Base-by-base conservation (phyloP, 2,888 invertebrate genomes). In the Candidula unifasciata region DNA sequence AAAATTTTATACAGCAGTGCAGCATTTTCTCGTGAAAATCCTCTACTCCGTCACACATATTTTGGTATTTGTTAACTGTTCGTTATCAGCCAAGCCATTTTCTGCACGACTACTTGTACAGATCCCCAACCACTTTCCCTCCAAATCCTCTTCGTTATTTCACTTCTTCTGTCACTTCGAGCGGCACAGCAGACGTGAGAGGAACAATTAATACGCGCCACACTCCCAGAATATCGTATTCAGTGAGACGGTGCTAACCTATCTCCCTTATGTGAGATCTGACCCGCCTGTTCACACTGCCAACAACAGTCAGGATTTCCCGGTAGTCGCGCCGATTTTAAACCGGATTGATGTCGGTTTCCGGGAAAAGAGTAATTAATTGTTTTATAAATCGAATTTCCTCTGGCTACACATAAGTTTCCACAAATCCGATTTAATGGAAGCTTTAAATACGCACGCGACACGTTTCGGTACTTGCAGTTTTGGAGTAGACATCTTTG, bases 331-430 rank as follows among this genome's bases (percentile, higher is more conserved):
- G 27, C 24, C 52, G n/a, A 68, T 80, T 44, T 68, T 60, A 80
- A 64, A 68, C 44, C 52, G 30, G 80, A 66, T 80, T 68, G 24
- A 69, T 80, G 80, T 69, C 76, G 74, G 30, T 74, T 44, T 60
- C 27, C 44, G 64, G 8, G n/a, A 21, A 44, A 81, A 73, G 37
- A 73, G 73, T 60, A 79, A 78, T 79, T 79, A 79, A 68, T 80
- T 69, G 68, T 18, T 68, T 80, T 52, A 33, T 69, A 52, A 80
- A 80, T 30, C 33, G 30, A 69, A 80, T 80, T 54, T 73, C 18
- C 27, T 52, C 44, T 13, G n/a, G 52, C n/a, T n/a, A 24, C 73
- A 13, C 37, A 1, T 21, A 33, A 60, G 21, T 10, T 60, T 8
- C 24, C 16, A 27, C 33, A 33, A n/a, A 60, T 35, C 33, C 30